Conservation (phyloP, 1,140 invertebrate species). For the Bombus turneri region DNA sequence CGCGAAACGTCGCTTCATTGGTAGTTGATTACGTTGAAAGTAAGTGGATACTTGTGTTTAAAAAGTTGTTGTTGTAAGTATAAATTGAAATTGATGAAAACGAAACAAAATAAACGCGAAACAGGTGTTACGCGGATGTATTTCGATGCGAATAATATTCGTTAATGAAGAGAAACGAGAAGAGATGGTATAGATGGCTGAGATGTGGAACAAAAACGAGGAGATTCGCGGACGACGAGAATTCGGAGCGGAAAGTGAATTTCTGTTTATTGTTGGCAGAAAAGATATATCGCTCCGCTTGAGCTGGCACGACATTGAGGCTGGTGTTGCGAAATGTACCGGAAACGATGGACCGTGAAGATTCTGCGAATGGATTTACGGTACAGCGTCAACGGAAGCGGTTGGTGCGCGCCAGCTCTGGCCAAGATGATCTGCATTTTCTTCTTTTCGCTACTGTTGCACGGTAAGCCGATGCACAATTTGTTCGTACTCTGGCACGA, state of each 20-base stretch:
- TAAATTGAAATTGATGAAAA: not conserved
- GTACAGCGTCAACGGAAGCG: slow-evolving; percentile 51
- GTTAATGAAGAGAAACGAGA: not conserved
- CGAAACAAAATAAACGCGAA: not conserved
- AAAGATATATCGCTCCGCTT: slow-evolving; percentile 26
- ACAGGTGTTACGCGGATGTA: not conserved
- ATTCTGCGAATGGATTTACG: slow-evolving; percentile 68
- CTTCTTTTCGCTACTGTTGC: slow-evolving; percentile 64
- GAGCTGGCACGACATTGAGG: slow-evolving; percentile 48
- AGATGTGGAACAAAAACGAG: not conserved
- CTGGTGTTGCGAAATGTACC: slow-evolving; percentile 72
- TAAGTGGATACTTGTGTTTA: not conserved
- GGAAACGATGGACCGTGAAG: slow-evolving; percentile 70
- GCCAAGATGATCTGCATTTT: slow-evolving; percentile 68
- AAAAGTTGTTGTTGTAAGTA: not conserved
- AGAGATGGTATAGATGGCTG: not conserved
- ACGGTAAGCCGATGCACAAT: slow-evolving; percentile 61
- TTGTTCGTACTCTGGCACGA: not conserved
- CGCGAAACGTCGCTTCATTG: too few relatives aligned
- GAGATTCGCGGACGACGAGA: not conserved
- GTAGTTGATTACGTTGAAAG: not conserved
- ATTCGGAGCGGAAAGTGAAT: slow-evolving; percentile 26
- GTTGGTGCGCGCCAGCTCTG: slow-evolving; percentile 30
- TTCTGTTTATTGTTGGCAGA: slow-evolving; percentile 44
- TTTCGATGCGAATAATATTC: not conserved